Conservation (phyloP, 1,140 invertebrate genomes). For the Drosophila novamexicana region DNA sequence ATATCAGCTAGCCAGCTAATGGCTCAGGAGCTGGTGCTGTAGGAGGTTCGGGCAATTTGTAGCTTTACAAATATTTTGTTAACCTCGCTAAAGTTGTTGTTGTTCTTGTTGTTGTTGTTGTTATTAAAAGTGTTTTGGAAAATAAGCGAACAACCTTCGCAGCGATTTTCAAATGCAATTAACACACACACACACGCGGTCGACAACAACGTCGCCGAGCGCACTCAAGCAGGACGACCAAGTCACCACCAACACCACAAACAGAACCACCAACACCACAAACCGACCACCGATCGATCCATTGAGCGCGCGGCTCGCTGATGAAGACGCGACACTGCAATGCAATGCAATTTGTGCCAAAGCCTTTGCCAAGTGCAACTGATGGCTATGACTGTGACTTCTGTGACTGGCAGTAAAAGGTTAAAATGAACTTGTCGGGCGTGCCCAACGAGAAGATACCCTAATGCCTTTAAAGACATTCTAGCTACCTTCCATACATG, state of each 20-base stretch:
- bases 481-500: no score
- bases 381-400: constrained; percentile 7
- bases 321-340: constrained; percentile 2
- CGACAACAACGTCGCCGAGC: background rate
- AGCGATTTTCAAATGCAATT: constrained; percentile 70
- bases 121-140: constrained; percentile 52
- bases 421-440: no score
- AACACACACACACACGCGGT: constrained; percentile 54
- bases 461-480: no score
- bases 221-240: constrained; percentile 75
- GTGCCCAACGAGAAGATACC: no score
- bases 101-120: constrained; percentile 24
- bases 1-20: constrained; percentile 8
- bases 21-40: constrained; percentile 5
- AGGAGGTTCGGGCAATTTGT: constrained; percentile 29
- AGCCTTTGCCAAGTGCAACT: constrained; percentile 42
- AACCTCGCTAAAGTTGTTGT: constrained; percentile 33
- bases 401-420: background rate
- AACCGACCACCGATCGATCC: background rate
- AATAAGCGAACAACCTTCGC: constrained; percentile 66
- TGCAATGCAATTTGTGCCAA: constrained; percentile 24
- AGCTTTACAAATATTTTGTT: constrained; percentile 32
- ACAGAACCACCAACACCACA: background rate
- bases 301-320: background rate
- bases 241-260: constrained; percentile 9